Conservation (phyloP, 2,113 vertebrate genomes). For the Hepsetus odoe region DNA sequence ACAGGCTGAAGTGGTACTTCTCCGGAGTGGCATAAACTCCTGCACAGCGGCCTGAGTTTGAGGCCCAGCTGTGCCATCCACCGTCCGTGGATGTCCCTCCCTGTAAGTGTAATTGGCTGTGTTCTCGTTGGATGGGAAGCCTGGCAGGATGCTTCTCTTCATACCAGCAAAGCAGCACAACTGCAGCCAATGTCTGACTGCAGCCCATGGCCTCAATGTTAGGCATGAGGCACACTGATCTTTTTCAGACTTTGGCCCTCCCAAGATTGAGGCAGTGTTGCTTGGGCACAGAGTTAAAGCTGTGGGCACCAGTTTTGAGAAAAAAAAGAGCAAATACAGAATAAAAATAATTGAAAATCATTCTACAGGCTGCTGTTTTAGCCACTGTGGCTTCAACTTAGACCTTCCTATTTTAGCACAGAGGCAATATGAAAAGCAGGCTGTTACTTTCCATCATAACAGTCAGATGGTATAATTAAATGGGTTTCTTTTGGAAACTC, state of each 20-base stretch:
- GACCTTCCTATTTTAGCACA: neutral
- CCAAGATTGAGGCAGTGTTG: neutral
- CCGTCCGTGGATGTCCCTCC: neutral
- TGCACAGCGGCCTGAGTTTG: neutral
- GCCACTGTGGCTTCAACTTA: neutral
- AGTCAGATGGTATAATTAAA: conserved; percentile 20
- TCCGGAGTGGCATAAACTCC: conserved; percentile 13
- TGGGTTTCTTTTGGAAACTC: conserved; percentile 27
- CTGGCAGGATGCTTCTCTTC: conserved; percentile 1
- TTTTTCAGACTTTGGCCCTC: neutral
- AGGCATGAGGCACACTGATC: neutral
- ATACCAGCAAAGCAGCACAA: neutral
- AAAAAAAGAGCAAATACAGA: neutral
- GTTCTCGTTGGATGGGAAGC: conserved; percentile 11
- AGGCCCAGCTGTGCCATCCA: conserved; percentile 39
- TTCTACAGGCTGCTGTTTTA: neutral
- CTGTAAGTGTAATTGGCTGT: conserved; percentile 4
- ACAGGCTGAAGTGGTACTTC: conserved; percentile 19
- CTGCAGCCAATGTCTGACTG: conserved; percentile 18
- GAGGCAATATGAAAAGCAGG: conserved; percentile 15
- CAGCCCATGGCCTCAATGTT: neutral
- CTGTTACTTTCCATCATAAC: conserved; percentile 1
- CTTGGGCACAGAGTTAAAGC: neutral
- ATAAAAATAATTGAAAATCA: neutral
- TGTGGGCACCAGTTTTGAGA: neutral